These are phyloP conservation scores for Pygocentrus nattereri DNA, from an alignment of 2,797 vertebrate genomes.

Conservation along the genomic window DNA sequence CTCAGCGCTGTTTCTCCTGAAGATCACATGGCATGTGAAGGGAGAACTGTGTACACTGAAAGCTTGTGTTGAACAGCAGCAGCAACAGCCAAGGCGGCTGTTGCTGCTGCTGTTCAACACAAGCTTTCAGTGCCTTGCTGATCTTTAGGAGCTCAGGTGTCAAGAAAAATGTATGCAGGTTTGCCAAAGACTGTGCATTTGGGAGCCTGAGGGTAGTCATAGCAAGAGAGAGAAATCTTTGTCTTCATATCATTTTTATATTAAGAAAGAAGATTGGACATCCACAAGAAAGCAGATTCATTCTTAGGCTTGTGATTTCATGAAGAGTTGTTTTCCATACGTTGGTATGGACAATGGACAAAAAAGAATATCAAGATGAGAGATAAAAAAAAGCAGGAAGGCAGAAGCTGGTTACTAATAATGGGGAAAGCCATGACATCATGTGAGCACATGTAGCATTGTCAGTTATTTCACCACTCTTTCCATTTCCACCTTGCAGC, in stretches of 20 bases:
- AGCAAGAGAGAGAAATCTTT: no score
- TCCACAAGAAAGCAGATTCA: not conserved
- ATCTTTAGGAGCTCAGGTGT: not conserved
- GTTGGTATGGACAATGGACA: conserved; percentile 13
- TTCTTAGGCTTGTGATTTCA: not conserved
- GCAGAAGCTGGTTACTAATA: conserved; percentile 49
- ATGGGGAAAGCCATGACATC: conserved; percentile 16
- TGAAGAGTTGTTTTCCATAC: conserved; percentile 36
- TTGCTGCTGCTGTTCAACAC: not conserved
- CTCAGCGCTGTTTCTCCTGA: conserved; percentile 44
- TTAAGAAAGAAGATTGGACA: not conserved
- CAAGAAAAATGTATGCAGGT: not conserved
- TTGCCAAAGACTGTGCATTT: no score
- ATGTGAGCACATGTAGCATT: conserved; percentile 13
- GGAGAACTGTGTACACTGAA: not conserved
- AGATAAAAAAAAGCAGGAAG: conserved; percentile 58
- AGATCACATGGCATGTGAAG: conserved; percentile 44
- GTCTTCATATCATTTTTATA: no score
- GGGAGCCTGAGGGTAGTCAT: no score
- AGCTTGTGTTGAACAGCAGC: no score
- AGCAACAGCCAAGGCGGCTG: no score
- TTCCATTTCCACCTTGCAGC: conserved; percentile 48
- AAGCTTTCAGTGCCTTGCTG: not conserved
- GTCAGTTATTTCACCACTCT: conserved; percentile 52
- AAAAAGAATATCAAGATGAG: conserved; percentile 58